phyloP scores from a whole-genome alignment of 2,113 vertebrate genomes.

The Otolemur garnettii region DNA sequence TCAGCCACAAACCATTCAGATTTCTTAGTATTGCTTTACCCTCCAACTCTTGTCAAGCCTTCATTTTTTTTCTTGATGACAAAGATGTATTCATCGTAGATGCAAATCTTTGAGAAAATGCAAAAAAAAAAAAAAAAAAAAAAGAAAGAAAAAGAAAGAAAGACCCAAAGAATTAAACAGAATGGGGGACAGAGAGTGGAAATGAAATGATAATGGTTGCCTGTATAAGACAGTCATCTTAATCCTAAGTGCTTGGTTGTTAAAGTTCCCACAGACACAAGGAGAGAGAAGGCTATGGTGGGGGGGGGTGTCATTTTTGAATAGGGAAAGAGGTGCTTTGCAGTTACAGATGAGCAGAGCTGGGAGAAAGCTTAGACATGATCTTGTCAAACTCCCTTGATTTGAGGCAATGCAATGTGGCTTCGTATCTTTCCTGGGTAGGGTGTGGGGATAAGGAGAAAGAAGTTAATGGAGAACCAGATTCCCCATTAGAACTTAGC shows the following conservation, averaged over 20 bases:
- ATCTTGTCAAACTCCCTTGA: background rate
- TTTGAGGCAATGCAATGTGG: background rate
- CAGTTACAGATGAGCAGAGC: background rate
- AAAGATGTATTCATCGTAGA: slow-evolving; percentile 52
- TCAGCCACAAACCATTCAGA: slow-evolving; percentile 42
- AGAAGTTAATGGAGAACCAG: background rate
- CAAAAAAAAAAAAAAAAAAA: background rate
- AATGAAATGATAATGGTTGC: background rate
- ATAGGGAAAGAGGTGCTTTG: background rate
- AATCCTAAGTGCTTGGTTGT: background rate
- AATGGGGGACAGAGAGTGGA: background rate
- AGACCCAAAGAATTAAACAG: background rate
- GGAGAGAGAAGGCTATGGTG: background rate
- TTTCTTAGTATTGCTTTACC: slow-evolving; percentile 59
- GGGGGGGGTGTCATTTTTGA: background rate
- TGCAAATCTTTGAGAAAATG: slow-evolving; percentile 42
- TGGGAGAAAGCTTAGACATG: background rate
- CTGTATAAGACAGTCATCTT: background rate
- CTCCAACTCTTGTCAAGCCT: slow-evolving; percentile 49
- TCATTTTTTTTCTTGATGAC: background rate
- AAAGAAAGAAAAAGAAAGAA: background rate
- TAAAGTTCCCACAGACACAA: background rate
- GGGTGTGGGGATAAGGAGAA: background rate
- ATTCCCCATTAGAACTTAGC: background rate
- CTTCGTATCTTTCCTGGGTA: background rate